Evolutionary conservation across 1,140 invertebrate genomes (phyloP), one percentile per base, ranked within the genome.

Genomic region (Gryon sp.): DNA sequence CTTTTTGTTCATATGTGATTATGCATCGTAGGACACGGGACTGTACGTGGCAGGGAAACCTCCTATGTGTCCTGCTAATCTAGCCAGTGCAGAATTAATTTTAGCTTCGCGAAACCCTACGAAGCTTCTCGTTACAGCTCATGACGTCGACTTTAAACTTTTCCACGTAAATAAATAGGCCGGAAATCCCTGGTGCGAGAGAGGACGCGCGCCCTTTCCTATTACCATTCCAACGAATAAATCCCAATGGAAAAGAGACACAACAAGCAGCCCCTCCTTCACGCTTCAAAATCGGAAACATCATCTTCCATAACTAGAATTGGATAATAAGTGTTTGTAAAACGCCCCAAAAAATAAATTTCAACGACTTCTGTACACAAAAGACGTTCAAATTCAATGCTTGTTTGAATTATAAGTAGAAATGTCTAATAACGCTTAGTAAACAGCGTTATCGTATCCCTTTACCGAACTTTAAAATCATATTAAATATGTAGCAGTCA

Each of bases 11-110:
- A 69, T 69, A 76, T 52, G 50, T 62, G 57, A 76, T 76, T 63
- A 69, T 69, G 63, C 63, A 69, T 76, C 52, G 65, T 59, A 76
- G 74, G 59, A 76, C 59, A 76, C 50, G 19, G 48, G 59, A 20
- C 43, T 70, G 63, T 70, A 79, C 79, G 60, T 73, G 72, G 69
- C 62, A 74, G 72, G 38, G 82, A 84, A 84, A 82, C 82, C 82
- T 73, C 45, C 75, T 57, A 76, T 84, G 62, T 80, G 82, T 82
- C 78, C 78, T 80, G 78, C 81, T 85, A 83, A 86, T 85, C 79
- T 84, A 78, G 76, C 79, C 70, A 72, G 55, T 68, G 38, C 59
- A 78, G 79, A 86, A 86, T 87, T 85, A 85, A 87, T 85, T 86
- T 85, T 84, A 84, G 66, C 75, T 84, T 70, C 48, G 46, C 50